Percentiles rank a stretch among this genome's conserved stretches.
Evolutionary conservation across 53 echinoderm and acorn worm genomes (phyloP).

Genomic region (Temnopleurus reevesii): DNA sequence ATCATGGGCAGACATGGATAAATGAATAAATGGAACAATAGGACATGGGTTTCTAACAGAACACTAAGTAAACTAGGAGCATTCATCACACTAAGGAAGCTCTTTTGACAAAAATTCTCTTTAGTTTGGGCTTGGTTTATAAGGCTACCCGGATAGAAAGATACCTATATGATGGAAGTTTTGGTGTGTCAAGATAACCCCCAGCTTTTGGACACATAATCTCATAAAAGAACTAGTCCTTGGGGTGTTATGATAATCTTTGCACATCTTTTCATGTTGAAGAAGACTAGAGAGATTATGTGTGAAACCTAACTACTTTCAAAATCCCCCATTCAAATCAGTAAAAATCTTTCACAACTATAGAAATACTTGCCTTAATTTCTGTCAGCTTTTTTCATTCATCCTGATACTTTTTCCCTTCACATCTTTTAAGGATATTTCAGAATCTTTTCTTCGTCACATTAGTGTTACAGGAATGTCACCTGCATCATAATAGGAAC

Average conservation of each 20-base stretch:
- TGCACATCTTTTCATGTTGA: constrained; percentile 1
- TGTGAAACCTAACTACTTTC: neutral
- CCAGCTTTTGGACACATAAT: constrained; percentile 15
- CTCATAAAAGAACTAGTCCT: constrained; percentile 2
- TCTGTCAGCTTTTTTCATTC: too few species aligned
- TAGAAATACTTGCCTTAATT: too few species aligned
- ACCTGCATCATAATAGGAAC: too few species aligned
- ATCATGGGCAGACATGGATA: neutral
- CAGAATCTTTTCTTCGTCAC: too few species aligned
- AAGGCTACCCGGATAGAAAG: too few species aligned
- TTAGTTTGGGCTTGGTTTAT: neutral
- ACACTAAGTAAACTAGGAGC: neutral
- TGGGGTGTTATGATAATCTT: neutral
- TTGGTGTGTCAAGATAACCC: neutral
- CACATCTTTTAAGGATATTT: too few species aligned
- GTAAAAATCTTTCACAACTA: neutral
- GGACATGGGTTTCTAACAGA: neutral
- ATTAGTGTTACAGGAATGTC: too few species aligned
- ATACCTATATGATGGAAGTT: too few species aligned
- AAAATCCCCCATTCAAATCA: neutral
- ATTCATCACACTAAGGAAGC: neutral
- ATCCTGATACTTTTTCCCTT: too few species aligned
- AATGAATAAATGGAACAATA: neutral
- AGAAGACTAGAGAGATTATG: neutral
- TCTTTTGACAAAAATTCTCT: neutral